phyloP scores from a whole-genome alignment of 1,140 invertebrate genomes.

The Maniola jurtina region DNA sequence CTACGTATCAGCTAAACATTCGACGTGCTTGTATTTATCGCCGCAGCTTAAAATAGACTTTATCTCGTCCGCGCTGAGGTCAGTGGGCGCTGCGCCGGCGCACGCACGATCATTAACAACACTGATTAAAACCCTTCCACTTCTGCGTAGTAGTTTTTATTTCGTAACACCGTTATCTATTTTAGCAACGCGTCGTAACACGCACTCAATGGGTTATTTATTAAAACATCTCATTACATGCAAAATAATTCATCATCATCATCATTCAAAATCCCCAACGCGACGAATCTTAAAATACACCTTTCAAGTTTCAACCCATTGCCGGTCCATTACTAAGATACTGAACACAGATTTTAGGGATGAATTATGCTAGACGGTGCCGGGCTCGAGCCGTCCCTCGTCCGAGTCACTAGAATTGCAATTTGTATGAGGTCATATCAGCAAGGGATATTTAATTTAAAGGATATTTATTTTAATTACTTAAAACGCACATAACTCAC shows the following conservation, averaged over 20 bases:
- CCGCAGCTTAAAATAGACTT: slow-evolving; percentile 67
- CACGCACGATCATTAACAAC: slow-evolving; percentile 56
- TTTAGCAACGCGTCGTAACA: slow-evolving; percentile 29
- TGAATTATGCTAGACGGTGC: no score
- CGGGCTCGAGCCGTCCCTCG: no score
- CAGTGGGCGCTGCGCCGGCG: slow-evolving; percentile 65
- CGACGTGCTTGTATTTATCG: slow-evolving; percentile 70
- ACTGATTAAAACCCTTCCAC: slow-evolving; percentile 54
- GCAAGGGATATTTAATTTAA: no score
- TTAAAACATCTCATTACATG: slow-evolving; percentile 13
- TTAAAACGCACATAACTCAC: no score
- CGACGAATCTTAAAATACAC: no score
- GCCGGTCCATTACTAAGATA: no score
- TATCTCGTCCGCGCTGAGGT: slow-evolving; percentile 72
- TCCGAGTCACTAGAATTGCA: no score
- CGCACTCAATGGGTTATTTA: slow-evolving; percentile 17
- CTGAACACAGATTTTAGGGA: no score
- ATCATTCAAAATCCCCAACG: no score
- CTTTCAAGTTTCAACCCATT: no score
- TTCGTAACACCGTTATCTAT: slow-evolving; percentile 41
- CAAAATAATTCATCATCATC: neutral
- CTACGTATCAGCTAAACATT: slow-evolving; percentile 61
- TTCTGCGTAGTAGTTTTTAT: slow-evolving; percentile 60
- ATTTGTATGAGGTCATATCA: no score
- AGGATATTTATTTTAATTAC: no score